Percentiles rank a stretch among this genome's conserved stretches.
Evolutionary conservation across 2,797 vertebrate genomes (phyloP).

Genomic region (Micropoecilia bifurca): DNA sequence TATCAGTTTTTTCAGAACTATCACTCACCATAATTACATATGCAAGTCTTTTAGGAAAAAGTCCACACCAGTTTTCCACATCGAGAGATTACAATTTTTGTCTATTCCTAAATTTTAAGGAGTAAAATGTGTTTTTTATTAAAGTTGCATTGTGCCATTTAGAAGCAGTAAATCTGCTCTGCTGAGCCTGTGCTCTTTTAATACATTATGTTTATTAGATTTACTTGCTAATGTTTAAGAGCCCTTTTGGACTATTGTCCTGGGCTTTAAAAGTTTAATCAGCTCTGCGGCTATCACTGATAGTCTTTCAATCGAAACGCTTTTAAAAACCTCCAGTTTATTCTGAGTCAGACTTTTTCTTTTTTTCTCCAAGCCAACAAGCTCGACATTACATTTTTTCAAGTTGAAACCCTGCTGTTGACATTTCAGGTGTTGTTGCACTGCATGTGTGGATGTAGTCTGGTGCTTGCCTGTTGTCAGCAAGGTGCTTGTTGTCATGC

Average conservation of each 20-base stretch:
- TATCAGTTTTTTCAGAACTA: not conserved
- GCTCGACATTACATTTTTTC: slow-evolving; percentile 12
- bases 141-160: not conserved
- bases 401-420: slow-evolving; percentile 68
- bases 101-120: not conserved
- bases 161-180: not conserved
- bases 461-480: slow-evolving; percentile 80
- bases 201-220: not conserved
- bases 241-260: not conserved
- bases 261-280: not conserved
- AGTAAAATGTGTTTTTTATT: not conserved
- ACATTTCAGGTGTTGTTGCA: slow-evolving; percentile 95
- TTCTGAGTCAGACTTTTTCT: not conserved
- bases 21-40: not conserved
- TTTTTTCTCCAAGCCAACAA: not conserved
- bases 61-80: not conserved
- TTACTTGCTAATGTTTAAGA: slow-evolving; percentile 5
- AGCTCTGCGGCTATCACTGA: not conserved
- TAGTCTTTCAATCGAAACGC: not conserved
- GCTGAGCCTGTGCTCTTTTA: not conserved
- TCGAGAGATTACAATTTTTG: not conserved
- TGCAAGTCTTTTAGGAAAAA: no score
- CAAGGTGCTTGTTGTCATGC: slow-evolving; percentile 40
- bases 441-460: slow-evolving; percentile 92
- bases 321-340: not conserved